These are phyloP conservation scores for Danionella dracula DNA, from an alignment of 2,797 vertebrate species.

Conservation along the genomic window DNA sequence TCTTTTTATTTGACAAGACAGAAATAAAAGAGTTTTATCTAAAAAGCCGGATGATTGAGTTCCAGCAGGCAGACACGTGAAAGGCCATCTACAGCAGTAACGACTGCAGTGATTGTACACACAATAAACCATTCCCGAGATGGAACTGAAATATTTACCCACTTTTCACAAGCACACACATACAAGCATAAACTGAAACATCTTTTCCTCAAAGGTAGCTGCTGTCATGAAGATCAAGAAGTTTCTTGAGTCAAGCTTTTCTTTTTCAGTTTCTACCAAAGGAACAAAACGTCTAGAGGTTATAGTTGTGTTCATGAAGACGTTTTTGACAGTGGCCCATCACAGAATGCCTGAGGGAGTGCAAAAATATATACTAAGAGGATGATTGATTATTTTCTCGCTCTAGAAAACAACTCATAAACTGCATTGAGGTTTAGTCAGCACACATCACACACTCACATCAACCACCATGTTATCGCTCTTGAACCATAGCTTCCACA, in stretches of 20 bases:
- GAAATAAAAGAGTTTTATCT: too few relatives aligned
- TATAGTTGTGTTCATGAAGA: background rate
- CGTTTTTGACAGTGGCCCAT: background rate
- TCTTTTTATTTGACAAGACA: too few relatives aligned
- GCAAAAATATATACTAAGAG: background rate
- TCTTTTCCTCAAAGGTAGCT: conserved; percentile 4
- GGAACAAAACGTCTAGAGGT: background rate
- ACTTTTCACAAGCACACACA: conserved; percentile 26
- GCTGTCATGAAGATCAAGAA: background rate
- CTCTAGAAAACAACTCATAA: background rate
- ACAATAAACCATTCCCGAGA: conserved; percentile 10
- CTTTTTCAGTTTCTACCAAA: background rate
- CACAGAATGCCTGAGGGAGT: background rate
- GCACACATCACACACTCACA: background rate
- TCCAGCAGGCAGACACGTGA: conserved; percentile 14
- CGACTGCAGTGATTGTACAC: conserved; percentile 9
- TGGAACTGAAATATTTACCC: conserved; percentile 8
- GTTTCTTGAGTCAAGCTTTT: background rate
- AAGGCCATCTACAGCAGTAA: conserved; percentile 28
- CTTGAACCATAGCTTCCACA: background rate
- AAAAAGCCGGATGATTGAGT: conserved; percentile 7
- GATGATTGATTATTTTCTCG: background rate
- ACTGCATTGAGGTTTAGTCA: background rate
- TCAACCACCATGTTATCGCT: background rate
- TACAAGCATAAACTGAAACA: background rate